Evolutionary conservation across 2,797 vertebrate genomes (phyloP).

Genomic region (Alosa sapidissima): DNA sequence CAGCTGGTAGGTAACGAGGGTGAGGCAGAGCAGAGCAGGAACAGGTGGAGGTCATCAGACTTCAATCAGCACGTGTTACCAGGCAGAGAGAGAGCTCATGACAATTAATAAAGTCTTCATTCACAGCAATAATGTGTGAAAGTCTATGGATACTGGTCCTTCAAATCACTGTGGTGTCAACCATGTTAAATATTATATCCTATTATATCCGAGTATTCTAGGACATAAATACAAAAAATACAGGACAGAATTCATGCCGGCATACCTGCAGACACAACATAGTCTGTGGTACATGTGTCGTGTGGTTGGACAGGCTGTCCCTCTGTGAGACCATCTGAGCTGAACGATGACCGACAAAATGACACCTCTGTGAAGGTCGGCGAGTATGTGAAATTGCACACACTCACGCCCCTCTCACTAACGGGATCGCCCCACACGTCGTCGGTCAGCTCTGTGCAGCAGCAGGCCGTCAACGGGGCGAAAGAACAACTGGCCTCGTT

Average conservation of each 20-base stretch:
- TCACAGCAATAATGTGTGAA: no score
- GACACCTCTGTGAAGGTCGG: not conserved
- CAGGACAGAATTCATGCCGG: not conserved
- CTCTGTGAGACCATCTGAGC: not conserved
- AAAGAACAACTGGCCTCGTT: not conserved
- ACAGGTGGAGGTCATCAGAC: no score
- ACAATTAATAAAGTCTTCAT: no score
- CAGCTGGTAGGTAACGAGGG: no score
- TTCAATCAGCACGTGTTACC: no score
- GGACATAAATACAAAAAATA: no score
- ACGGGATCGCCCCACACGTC: not conserved
- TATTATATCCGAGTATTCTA: no score
- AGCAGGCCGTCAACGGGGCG: not conserved
- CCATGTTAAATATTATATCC: no score
- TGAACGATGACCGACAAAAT: not conserved
- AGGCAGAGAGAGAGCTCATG: no score
- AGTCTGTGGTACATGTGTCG: not conserved
- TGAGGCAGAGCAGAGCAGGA: no score
- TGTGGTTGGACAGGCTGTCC: not conserved
- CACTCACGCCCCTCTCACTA: not conserved
- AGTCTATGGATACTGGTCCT: no score
- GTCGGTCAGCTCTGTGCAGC: not conserved
- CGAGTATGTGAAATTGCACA: conserved; percentile 41
- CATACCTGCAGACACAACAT: conserved; percentile 17
- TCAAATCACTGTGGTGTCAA: no score